Evolutionary conservation across 2,888 invertebrate genomes (phyloP).

Genomic region (Nemotelus pantherinus): DNA sequence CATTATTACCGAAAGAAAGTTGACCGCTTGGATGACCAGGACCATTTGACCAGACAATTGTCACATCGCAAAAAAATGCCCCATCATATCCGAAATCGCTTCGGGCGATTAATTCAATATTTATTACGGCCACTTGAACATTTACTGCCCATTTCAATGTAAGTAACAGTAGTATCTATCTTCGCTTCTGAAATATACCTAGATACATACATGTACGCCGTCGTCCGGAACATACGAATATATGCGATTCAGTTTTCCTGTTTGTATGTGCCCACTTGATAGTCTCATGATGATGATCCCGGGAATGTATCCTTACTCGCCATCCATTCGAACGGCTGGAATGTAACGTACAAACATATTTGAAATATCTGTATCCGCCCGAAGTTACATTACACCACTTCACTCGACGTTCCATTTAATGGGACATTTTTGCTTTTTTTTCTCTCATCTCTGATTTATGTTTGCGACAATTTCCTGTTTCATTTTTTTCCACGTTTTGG

Average conservation of each 20-base stretch:
- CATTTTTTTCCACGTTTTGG: neutral
- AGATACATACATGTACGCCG: neutral
- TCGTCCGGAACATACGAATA: neutral
- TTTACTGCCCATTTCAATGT: constrained; percentile 26
- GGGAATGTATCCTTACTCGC: neutral
- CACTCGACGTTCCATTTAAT: constrained; percentile 26
- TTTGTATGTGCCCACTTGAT: neutral
- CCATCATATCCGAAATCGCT: constrained; percentile 9
- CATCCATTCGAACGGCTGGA: neutral
- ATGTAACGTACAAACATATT: constrained; percentile 5
- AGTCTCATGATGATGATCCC: neutral
- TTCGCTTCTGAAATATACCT: neutral
- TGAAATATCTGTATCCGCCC: constrained; percentile 28
- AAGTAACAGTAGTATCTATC: neutral
- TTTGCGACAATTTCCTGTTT: constrained; percentile 38
- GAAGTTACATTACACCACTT: constrained; percentile 22
- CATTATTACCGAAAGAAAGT: no score
- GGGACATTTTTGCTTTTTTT: constrained; percentile 24
- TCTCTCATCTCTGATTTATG: constrained; percentile 24
- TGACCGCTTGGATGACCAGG: no score
- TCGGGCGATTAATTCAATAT: constrained; percentile 31
- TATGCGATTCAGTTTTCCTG: neutral
- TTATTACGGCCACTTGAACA: constrained; percentile 36
- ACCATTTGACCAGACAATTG: constrained; percentile 9
- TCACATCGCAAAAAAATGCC: constrained; percentile 21